phyloP scores from a whole-genome alignment of 1,140 invertebrate species.

The Gryon sp. region DNA sequence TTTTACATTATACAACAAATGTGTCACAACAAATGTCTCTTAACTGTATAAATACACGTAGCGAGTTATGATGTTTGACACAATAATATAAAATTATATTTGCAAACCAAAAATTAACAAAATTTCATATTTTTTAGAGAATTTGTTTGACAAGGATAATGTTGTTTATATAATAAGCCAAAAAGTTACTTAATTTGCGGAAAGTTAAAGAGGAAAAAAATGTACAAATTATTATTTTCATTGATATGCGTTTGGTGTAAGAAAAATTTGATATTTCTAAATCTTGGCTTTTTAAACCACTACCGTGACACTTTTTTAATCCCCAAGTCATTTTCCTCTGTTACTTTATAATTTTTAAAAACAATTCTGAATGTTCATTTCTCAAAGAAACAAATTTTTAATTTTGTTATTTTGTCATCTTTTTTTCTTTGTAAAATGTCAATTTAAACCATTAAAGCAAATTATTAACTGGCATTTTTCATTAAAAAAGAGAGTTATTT shows the following conservation, averaged over 20 bases:
- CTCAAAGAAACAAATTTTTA: too few relatives aligned
- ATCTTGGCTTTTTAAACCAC: not conserved
- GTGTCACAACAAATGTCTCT: too few relatives aligned
- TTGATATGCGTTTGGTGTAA: slow-evolving; percentile 32
- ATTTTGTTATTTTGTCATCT: not conserved
- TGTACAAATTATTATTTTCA: not conserved
- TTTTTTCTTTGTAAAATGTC: not conserved
- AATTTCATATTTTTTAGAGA: slow-evolving; percentile 7
- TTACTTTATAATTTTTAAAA: too few relatives aligned
- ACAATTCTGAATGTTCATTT: too few relatives aligned
- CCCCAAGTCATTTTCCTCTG: too few relatives aligned
- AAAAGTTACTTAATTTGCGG: slow-evolving; percentile 18
- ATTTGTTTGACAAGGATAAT: slow-evolving; percentile 30
- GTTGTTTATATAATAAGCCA: slow-evolving; percentile 10
- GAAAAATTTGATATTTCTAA: not conserved
- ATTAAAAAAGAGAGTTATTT: not conserved
- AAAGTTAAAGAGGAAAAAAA: not conserved
- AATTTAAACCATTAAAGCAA: not conserved
- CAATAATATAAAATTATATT: not conserved
- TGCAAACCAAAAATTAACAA: slow-evolving; percentile 5
- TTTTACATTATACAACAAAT: too few relatives aligned
- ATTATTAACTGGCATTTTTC: not conserved
- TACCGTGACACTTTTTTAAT: not conserved
- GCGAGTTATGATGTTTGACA: slow-evolving; percentile 13
- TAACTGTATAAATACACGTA: slow-evolving; percentile 16